Conservation (phyloP, 2,888 invertebrate species). For the Allygus modestus region DNA sequence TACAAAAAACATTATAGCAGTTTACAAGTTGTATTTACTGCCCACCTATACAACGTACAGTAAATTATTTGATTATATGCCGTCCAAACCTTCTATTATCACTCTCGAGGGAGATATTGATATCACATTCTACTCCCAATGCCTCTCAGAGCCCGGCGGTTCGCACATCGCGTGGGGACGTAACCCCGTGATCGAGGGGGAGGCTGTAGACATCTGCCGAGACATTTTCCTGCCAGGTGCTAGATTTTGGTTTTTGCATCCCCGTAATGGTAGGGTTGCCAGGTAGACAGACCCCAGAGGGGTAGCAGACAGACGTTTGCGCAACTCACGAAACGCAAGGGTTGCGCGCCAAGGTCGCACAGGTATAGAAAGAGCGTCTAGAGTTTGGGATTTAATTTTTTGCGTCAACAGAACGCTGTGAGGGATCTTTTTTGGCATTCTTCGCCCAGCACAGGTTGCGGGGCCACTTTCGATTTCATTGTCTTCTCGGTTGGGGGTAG, state of each 20-base stretch:
- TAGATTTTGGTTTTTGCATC: conserved; percentile 28
- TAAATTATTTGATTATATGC: too few relatives aligned
- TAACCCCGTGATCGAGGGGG: background rate
- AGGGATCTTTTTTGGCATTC: conserved; percentile 26
- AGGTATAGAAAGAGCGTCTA: conserved; percentile 40
- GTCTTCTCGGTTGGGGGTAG: conserved; percentile 34
- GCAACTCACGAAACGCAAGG: conserved; percentile 51
- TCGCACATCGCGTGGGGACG: too few relatives aligned
- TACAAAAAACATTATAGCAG: too few relatives aligned
- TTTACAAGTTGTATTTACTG: too few relatives aligned
- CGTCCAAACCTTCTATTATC: too few relatives aligned
- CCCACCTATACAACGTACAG: too few relatives aligned
- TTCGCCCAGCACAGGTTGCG: conserved; percentile 23
- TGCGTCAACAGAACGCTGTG: conserved; percentile 4
- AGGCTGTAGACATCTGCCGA: conserved; percentile 32
- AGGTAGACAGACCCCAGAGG: background rate
- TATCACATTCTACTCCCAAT: too few relatives aligned
- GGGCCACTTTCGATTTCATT: conserved; percentile 57
- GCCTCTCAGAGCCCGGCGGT: too few relatives aligned
- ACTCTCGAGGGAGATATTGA: too few relatives aligned
- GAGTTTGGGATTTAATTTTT: background rate
- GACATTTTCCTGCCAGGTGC: conserved; percentile 54
- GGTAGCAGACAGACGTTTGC: conserved; percentile 33
- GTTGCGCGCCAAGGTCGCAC: conserved; percentile 45
- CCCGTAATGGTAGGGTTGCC: conserved; percentile 45